Evolutionary conservation across 2,888 invertebrate genomes (phyloP).

Genomic region (Coronaproctus castanopsis): DNA sequence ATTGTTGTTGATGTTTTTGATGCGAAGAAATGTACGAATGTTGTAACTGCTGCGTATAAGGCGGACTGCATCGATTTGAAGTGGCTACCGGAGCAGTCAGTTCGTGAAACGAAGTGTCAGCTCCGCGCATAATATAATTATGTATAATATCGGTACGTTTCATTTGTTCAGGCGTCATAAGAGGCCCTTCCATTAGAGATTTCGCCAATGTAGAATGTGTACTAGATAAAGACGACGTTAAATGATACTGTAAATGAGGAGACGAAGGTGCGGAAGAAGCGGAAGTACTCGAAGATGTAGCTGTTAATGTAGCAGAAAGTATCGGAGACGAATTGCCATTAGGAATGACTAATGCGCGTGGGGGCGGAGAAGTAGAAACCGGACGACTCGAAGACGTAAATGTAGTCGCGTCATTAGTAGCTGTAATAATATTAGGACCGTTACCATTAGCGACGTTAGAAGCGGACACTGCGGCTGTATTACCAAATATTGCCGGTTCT

Average conservation of each 20-base stretch:
- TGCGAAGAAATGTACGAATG: constrained; percentile 12
- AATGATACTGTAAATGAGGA: constrained; percentile 29
- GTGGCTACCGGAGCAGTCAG: constrained; percentile 28
- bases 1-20: not conserved
- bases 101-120: constrained; percentile 29
- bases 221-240: constrained; percentile 47
- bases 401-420: not conserved
- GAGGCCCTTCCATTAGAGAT: constrained; percentile 77
- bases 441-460: constrained; percentile 17
- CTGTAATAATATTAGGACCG: constrained; percentile 12
- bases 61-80: constrained; percentile 18
- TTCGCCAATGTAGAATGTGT: constrained; percentile 78
- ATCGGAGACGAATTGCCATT: constrained; percentile 11
- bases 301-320: too few relatives aligned
- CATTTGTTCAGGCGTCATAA: constrained; percentile 80
- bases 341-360: constrained; percentile 31
- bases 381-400: not conserved
- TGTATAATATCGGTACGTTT: constrained; percentile 82
- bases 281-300: constrained; percentile 28
- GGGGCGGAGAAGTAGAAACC: constrained; percentile 11
- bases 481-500: constrained; percentile 35
- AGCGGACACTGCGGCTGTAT: constrained; percentile 10
- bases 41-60: constrained; percentile 2
- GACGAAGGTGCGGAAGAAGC: constrained; percentile 18
- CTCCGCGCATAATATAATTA: constrained; percentile 70